Conservation (phyloP, 2,888 invertebrate species). For the Phortica magna region DNA sequence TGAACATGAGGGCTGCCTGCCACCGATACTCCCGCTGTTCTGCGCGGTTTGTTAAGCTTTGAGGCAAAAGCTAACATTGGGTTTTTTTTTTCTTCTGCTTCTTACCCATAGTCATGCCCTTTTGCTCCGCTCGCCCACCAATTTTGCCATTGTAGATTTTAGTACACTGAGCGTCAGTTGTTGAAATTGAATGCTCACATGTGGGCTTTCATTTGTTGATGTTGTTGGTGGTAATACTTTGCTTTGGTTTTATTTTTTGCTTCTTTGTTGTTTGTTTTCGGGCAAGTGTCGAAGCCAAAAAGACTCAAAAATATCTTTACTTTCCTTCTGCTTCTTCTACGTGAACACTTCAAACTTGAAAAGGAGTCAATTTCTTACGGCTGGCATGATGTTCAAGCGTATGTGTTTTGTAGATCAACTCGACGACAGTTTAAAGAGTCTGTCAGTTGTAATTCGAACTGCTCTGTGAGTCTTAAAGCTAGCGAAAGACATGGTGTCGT, state of each 20-base stretch:
- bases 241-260: neutral
- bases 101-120: neutral
- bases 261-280: neutral
- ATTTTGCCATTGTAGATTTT: slow-evolving; percentile 50
- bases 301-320: neutral
- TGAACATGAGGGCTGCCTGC: slow-evolving; percentile 72
- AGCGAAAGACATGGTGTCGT: no score
- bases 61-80: slow-evolving; percentile 35
- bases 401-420: no score
- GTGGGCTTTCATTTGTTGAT: slow-evolving; percentile 69
- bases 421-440: no score
- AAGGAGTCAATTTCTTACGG: slow-evolving; percentile 72
- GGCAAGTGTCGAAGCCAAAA: neutral
- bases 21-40: slow-evolving; percentile 53
- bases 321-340: neutral
- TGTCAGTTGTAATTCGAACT: no score
- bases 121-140: neutral
- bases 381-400: slow-evolving; percentile 41
- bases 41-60: slow-evolving; percentile 32
- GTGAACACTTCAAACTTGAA: slow-evolving; percentile 58
- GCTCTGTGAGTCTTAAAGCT: no score
- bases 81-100: slow-evolving; percentile 42
- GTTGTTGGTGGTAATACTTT: slow-evolving; percentile 25
- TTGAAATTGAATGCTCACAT: slow-evolving; percentile 76
- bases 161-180: slow-evolving; percentile 62